These are phyloP conservation scores for Rhinopomastus cyanomelas DNA, from an alignment of 2,113 vertebrate genomes.

Conservation along the genomic window DNA sequence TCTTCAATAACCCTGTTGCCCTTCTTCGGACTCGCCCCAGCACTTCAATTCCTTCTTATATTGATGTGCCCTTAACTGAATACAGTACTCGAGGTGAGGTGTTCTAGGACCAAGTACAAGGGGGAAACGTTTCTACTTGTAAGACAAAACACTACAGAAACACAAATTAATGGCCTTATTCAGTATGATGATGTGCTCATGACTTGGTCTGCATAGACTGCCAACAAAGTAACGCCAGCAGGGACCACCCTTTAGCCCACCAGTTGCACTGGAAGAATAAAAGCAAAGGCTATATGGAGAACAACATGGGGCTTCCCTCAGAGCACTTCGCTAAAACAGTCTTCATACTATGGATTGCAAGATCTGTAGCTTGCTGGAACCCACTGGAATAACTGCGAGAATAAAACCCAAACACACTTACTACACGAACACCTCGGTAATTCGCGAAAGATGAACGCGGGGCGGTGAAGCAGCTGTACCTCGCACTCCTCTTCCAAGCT, in stretches of 20 bases:
- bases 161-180: background rate
- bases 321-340: no score
- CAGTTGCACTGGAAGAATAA: fast-evolving
- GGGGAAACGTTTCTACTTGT: no score
- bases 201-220: background rate
- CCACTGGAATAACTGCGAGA: background rate
- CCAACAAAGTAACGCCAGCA: background rate
- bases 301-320: background rate
- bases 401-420: background rate
- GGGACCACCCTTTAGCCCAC: background rate
- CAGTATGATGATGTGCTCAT: fast-evolving
- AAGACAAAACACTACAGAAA: background rate
- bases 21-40: no score
- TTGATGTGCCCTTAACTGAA: no score
- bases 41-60: no score
- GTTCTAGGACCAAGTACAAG: no score
- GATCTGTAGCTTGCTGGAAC: background rate
- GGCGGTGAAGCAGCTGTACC: background rate
- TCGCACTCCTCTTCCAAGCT: fast-evolving
- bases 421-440: background rate
- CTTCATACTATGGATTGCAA: fast-evolving
- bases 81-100: no score
- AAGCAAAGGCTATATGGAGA: fast-evolving
- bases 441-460: background rate
- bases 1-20: no score